A percentile compares a stretch with the other conserved stretches of the same genome.
phyloP scores from a whole-genome alignment of 2,888 invertebrate genomes.

The Synergus gifuensis region DNA sequence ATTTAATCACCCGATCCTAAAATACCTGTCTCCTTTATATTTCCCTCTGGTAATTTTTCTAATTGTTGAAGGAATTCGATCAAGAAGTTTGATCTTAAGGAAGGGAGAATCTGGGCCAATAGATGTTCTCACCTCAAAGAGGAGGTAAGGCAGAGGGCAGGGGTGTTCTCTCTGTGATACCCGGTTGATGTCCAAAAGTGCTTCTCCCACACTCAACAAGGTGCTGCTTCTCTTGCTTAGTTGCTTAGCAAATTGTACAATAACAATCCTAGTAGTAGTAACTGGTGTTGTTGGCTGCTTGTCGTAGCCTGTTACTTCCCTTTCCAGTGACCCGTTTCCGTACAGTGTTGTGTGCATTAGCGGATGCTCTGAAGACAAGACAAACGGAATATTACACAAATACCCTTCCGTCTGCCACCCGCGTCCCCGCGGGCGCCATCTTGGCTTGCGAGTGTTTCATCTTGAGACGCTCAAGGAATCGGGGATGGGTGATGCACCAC shows the following conservation, averaged over 20 bases:
- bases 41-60: background rate
- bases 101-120: conserved; percentile 67
- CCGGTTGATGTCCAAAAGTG: conserved; percentile 77
- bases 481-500: conserved; percentile 64
- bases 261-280: conserved; percentile 76
- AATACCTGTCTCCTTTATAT: background rate
- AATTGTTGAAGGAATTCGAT: background rate
- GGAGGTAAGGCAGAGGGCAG: conserved; percentile 56
- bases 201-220: conserved; percentile 71
- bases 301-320: conserved; percentile 61
- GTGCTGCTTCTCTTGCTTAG: conserved; percentile 63
- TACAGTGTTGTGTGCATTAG: conserved; percentile 77
- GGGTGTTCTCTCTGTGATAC: conserved; percentile 70
- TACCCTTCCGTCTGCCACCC: conserved; percentile 65
- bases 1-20: background rate
- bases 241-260: conserved; percentile 77
- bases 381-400: conserved; percentile 78
- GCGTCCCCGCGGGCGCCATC: conserved; percentile 65
- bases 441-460: conserved; percentile 73
- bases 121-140: conserved; percentile 65
- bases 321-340: conserved; percentile 58
- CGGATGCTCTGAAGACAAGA: conserved; percentile 77
- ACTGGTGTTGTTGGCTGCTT: conserved; percentile 63
- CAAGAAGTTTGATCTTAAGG: conserved; percentile 37
- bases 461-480: conserved; percentile 63